Evolutionary conservation across 35 echinoderm and acorn worm species (phyloP), one percentile per base, ranked within the genome.

Genomic region (Nesometra sesokonis): DNA sequence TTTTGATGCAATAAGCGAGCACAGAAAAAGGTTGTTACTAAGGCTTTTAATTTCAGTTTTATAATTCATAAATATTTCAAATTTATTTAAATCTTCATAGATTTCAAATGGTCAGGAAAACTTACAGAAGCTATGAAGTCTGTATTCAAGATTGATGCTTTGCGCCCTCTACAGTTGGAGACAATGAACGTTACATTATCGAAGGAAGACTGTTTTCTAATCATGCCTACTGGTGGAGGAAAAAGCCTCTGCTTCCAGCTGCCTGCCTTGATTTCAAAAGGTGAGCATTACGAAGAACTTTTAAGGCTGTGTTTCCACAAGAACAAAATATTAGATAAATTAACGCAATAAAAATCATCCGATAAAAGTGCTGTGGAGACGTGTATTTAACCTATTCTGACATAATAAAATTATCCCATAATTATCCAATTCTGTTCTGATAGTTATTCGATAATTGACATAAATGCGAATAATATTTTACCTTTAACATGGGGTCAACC

Each of bases 181-280:
- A 91, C 90, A 4, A 99, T 99, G 47, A 99, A 99, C 35, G 88
- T 90, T 13, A 94, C 96, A 0, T 46, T 99, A 81, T 92, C 84
- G 13, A 89, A 89, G 15, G 76, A 85, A 86, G 96, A 99, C 86
- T 83, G 87, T 13, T 87, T 99, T 31, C 88, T 99, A 29, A 85
- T 99, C 31, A 99, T 99, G 96, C 96, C 96, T 3, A 99, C 96
- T 17, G 96, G 96, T 30, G 96, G 92, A 13, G 96, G 96, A 32
- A 98, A 99, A 85, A 94, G 92, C 43, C 90, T 99, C 32, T 99
- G 96, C 57, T 99, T 90, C 77, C 96, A 99, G 86, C 90, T 99
- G 36, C 92, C 96, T 31, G 96, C 96, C 0, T 79, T 99, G 11
- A 57, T 99, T 9, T 85, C 78, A 35, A 82, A 91, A 36, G 96